Percentiles rank a stretch among this genome's conserved stretches.
Conservation (phyloP, 2,797 vertebrate species). For the Eremophila alpestris region DNA sequence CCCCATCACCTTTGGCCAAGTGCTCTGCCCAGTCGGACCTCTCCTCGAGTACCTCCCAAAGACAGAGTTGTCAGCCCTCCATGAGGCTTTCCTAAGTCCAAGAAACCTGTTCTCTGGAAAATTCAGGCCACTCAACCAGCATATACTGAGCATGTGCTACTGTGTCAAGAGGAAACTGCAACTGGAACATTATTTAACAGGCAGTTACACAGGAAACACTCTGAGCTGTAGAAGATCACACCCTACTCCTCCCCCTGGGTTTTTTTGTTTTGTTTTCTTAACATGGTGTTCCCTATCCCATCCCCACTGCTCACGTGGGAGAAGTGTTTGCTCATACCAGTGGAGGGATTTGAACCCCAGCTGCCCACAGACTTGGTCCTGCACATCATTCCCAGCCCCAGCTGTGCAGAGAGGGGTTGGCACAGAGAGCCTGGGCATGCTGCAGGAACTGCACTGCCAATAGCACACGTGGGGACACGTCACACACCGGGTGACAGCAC, state of each 20-base stretch:
- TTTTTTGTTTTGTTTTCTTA: not conserved
- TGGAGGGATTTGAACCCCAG: not conserved
- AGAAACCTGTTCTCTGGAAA: not conserved
- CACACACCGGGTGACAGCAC: not conserved
- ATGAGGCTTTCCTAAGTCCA: not conserved
- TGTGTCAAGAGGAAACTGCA: not conserved
- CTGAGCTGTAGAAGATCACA: not conserved
- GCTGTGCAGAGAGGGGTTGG: not conserved
- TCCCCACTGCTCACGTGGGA: not conserved
- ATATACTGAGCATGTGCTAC: not conserved
- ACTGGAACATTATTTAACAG: not conserved
- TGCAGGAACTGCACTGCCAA: not conserved
- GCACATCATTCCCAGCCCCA: not conserved
- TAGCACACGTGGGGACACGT: rapidly evolving
- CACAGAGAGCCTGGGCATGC: not conserved
- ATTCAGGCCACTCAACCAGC: not conserved
- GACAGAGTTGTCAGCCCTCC: not conserved
- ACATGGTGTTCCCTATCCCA: not conserved
- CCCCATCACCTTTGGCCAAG: not conserved
- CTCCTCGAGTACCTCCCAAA: not conserved
- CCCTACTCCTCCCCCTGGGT: not conserved
- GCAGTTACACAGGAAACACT: not conserved
- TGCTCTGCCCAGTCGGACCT: not conserved
- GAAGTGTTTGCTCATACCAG: not conserved
- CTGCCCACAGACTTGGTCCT: not conserved